Evolutionary conservation across 35 echinoderm and acorn worm genomes (phyloP).

Genomic region (Stichopus chloronotus): DNA sequence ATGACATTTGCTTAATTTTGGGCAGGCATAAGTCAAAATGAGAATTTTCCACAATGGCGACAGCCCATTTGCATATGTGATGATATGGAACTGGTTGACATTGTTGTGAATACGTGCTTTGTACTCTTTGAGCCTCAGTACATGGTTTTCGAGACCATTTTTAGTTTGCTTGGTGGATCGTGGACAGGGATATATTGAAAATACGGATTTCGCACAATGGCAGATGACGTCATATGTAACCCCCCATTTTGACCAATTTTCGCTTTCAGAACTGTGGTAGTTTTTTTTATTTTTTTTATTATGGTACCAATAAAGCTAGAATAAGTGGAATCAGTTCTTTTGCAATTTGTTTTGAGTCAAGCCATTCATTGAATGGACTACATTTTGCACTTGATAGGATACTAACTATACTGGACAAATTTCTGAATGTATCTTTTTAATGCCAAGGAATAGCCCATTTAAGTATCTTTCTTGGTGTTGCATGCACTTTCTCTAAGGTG

Average conservation of each 20-base stretch:
- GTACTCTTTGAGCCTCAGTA: neutral
- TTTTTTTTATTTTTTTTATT: neutral
- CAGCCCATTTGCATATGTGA: neutral
- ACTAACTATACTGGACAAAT: constrained; percentile 23
- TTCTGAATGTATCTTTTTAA: neutral
- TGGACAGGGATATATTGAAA: constrained; percentile 33
- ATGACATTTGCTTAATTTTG: too few species aligned
- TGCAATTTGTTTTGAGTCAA: neutral
- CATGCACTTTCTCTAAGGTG: neutral
- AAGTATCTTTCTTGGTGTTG: constrained; percentile 24
- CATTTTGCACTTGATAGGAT: neutral
- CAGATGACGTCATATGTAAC: constrained; percentile 37
- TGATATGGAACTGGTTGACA: neutral
- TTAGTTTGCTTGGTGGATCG: neutral
- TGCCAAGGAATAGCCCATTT: neutral
- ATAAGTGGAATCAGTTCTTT: neutral
- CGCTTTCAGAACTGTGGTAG: neutral
- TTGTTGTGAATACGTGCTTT: neutral
- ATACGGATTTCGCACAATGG: constrained; percentile 21
- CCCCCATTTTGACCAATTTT: neutral
- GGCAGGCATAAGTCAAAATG: too few species aligned
- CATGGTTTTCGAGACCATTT: neutral
- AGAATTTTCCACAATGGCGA: too few species aligned
- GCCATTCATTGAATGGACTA: neutral
- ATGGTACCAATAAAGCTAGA: constrained; percentile 15